Conservation (phyloP, 2,113 vertebrate genomes). For the Megalops atlanticus region DNA sequence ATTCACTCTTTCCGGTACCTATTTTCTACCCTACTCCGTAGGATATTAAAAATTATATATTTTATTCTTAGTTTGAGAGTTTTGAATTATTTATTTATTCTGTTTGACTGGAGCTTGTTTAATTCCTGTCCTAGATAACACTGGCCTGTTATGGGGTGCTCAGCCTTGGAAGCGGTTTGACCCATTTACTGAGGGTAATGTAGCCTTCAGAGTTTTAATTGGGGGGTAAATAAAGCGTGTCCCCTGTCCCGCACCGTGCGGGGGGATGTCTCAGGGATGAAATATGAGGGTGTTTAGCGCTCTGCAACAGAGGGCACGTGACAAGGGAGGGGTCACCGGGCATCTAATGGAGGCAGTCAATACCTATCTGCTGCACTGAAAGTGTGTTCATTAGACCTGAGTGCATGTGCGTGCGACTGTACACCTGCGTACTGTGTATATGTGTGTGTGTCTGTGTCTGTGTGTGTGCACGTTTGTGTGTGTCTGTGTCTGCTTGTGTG, state of each 20-base stretch:
- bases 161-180: slow-evolving; percentile 49
- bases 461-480: background rate
- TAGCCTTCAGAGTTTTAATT: slow-evolving; percentile 84
- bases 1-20: slow-evolving; percentile 75
- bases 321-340: slow-evolving; percentile 74
- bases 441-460: background rate
- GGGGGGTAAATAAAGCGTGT: slow-evolving; percentile 79
- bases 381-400: slow-evolving; percentile 69
- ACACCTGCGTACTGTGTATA: background rate
- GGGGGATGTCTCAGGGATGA: slow-evolving; percentile 72
- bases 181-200: slow-evolving; percentile 81
- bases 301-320: slow-evolving; percentile 68
- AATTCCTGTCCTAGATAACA: slow-evolving; percentile 25
- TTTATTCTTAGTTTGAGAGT: slow-evolving; percentile 2
- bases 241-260: slow-evolving; percentile 62
- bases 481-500: background rate
- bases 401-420: slow-evolving; percentile 1
- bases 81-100: slow-evolving; percentile 29
- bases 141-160: slow-evolving; percentile 1
- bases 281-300: slow-evolving; percentile 73
- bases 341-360: slow-evolving; percentile 79
- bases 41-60: slow-evolving; percentile 1
- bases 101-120: slow-evolving; percentile 12
- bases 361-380: slow-evolving; percentile 74
- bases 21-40: slow-evolving; percentile 39